A percentile compares a stretch with the other conserved stretches of the same genome.
These are phyloP conservation scores for Eidolon helvum DNA, from an alignment of 2,113 vertebrate genomes.

Conservation along the genomic window DNA sequence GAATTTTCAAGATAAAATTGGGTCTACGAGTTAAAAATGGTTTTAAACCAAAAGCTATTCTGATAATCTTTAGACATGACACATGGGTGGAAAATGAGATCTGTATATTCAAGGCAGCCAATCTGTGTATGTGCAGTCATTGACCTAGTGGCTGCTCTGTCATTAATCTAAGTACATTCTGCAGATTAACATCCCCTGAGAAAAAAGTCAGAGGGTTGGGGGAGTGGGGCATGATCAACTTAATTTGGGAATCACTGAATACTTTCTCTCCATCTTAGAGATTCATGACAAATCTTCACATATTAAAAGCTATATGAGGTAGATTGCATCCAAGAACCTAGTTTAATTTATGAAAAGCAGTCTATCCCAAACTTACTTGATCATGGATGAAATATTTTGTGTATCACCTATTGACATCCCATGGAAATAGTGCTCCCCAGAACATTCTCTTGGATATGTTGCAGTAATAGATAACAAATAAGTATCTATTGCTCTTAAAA, in stretches of 20 bases:
- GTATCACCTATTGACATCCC: background rate
- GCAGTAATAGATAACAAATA: background rate
- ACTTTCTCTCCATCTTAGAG: background rate
- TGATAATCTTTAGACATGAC: background rate
- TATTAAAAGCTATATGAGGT: background rate
- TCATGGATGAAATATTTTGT: background rate
- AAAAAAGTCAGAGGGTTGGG: background rate
- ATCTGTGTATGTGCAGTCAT: background rate
- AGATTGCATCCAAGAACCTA: background rate
- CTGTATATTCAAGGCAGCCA: background rate
- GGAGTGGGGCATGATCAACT: background rate
- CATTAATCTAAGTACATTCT: background rate
- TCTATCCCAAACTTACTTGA: background rate
- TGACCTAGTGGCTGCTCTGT: background rate
- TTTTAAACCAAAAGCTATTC: background rate
- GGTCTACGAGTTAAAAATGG: background rate
- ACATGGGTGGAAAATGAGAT: background rate
- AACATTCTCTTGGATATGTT: background rate
- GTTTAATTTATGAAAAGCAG: background rate
- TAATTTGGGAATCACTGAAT: background rate
- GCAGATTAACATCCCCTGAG: background rate
- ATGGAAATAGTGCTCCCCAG: background rate
- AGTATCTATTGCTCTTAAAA: background rate
- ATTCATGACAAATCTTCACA: background rate
- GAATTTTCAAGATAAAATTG: background rate